These are phyloP conservation scores for Periplaneta americana DNA, from an alignment of 1,140 invertebrate genomes.

Conservation along the genomic window DNA sequence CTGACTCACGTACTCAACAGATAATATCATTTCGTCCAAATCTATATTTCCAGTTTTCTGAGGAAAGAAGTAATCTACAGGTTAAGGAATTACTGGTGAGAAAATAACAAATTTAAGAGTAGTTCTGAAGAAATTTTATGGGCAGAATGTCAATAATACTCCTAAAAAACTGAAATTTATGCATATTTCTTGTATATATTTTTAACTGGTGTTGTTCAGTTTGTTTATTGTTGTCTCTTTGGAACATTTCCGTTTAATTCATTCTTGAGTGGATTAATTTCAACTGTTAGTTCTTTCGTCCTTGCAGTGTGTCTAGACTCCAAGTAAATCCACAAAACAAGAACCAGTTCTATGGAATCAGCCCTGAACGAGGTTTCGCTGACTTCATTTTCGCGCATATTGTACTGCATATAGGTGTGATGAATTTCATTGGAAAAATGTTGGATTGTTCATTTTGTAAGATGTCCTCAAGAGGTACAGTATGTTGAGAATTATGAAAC, in stretches of 20 bases:
- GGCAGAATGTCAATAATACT: slow-evolving; percentile 84
- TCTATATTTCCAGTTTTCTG: too few relatives aligned
- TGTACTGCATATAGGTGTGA: slow-evolving; percentile 93
- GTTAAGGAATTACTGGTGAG: too few relatives aligned
- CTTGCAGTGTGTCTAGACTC: slow-evolving; percentile 90
- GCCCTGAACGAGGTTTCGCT: slow-evolving; percentile 94
- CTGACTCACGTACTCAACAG: too few relatives aligned
- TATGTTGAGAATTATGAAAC: too few relatives aligned
- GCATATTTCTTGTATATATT: slow-evolving; percentile 94
- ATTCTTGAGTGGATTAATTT: slow-evolving; percentile 98
- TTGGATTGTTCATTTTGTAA: too few relatives aligned
- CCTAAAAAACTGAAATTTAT: slow-evolving; percentile 95
- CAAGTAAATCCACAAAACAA: slow-evolving; percentile 99
- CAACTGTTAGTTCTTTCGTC: slow-evolving; percentile 93
- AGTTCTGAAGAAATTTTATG: slow-evolving; percentile 68
- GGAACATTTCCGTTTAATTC: slow-evolving; percentile 99
- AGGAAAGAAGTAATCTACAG: too few relatives aligned
- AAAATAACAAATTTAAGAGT: slow-evolving; percentile 36
- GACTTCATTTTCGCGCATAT: slow-evolving; percentile 99
- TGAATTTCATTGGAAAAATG: slow-evolving; percentile 98
- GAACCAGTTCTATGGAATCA: slow-evolving; percentile 83
- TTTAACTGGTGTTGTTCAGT: slow-evolving; percentile 94
- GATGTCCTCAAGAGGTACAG: too few relatives aligned
- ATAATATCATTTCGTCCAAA: too few relatives aligned
- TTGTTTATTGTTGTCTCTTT: slow-evolving; percentile 93